Base-by-base conservation (phyloP, 2,797 vertebrate genomes). In the Gastrophryne carolinensis region DNA sequence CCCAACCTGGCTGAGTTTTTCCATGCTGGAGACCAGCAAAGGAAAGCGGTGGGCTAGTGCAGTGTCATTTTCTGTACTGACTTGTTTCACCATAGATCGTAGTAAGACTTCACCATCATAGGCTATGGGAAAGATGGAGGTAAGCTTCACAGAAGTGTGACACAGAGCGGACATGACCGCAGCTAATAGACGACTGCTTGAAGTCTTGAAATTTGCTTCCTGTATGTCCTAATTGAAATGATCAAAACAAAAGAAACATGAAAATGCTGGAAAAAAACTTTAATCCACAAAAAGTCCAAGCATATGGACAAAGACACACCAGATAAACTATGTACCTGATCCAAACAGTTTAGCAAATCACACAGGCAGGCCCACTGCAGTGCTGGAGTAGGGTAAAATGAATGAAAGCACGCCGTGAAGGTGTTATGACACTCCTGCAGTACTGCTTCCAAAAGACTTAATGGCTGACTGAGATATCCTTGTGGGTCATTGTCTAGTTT, bases 351-450 rank as follows among this genome's bases (percentile, higher is more conserved):
- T 52, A 99, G 93, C 73, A 99, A 88, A 82, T 99, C 97, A 75
- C 97, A 99, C 57, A 99, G 94, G 79, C 97, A 99, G 3, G 98
- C 96, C 98, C 98, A 99, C 83, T 99, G 98, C 52, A 99, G 89
- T 35, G 96, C 93, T 0, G 98, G 97, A 0, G 98, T 99, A 10
- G 98, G 97, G 82, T 98, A 99, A 89, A 99, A 99, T 1, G 97
- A 97, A 82, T 98, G 97, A 84, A 99, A 99, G 84, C 98, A 99
- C 81, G 95, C 96, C 4, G 98, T 99, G 82, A 99, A 99, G 2
- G 97, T 99, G 87, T 96, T 98, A 84, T 99, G 97, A 79, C 97
- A 98, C 79, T 99, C 98, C 82, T 98, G 96, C 81, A 99, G 92
- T 72, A 99, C 97, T 8, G 98, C 96, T 83, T 99, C 98, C 21